Percentiles rank a stretch among this genome's conserved stretches.
phyloP scores from a whole-genome alignment of 1,140 invertebrate species.

The Cotesia glomerata region DNA sequence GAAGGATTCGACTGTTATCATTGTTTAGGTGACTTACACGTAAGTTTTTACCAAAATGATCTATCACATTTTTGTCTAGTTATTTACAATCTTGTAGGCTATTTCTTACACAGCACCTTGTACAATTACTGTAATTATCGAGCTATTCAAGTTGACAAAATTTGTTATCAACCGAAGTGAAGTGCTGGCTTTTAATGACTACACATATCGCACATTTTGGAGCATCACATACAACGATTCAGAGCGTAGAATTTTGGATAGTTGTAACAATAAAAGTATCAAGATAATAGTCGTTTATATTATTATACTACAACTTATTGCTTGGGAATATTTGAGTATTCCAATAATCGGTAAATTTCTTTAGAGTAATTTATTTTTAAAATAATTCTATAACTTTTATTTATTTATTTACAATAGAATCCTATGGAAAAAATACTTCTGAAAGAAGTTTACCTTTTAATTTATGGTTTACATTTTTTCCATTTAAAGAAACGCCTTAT shows the following conservation, averaged over 20 bases:
- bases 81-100: slow-evolving; percentile 27
- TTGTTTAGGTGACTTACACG: slow-evolving; percentile 34
- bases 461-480: slow-evolving; percentile 35
- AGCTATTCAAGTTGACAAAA: slow-evolving; percentile 30
- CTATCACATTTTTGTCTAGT: background rate
- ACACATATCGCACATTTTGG: slow-evolving; percentile 39
- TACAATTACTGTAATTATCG: slow-evolving; percentile 27
- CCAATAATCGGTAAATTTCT: slow-evolving; percentile 39
- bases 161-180: slow-evolving; percentile 34
- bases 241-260: slow-evolving; percentile 34
- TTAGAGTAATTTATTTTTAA: background rate
- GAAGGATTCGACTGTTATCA: slow-evolving; percentile 37
- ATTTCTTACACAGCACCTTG: slow-evolving; percentile 34
- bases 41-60: slow-evolving; percentile 13
- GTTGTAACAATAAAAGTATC: slow-evolving; percentile 34
- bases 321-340: slow-evolving; percentile 36
- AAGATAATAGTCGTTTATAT: slow-evolving; percentile 12
- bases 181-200: slow-evolving; percentile 38
- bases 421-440: slow-evolving; percentile 3
- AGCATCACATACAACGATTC: slow-evolving; percentile 26
- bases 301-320: slow-evolving; percentile 20
- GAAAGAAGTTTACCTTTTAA: slow-evolving; percentile 38
- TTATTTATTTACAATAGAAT: slow-evolving; percentile 25
- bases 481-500: slow-evolving; percentile 39
- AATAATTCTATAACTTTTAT: slow-evolving; percentile 18